A percentile compares a stretch with the other conserved stretches of the same genome.
Conservation (phyloP, 2,113 vertebrate species). For the Bucco capensis region DNA sequence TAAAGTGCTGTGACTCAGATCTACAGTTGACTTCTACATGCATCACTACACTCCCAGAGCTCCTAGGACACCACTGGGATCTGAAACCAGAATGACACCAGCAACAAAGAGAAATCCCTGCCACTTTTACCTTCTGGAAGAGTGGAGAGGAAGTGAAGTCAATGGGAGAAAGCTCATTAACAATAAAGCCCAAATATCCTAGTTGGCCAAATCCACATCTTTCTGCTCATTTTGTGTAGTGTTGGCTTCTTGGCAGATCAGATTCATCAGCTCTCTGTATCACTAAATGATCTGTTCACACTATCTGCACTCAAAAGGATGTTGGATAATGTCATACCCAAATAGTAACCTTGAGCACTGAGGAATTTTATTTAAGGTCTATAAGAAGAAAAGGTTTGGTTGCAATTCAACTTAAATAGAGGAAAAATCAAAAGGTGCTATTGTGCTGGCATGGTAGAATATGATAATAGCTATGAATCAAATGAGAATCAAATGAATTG, state of each 20-base stretch:
- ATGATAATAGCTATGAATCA: not conserved
- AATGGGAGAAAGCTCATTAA: not conserved
- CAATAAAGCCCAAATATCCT: not conserved
- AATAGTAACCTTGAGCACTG: not conserved
- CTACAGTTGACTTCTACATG: not conserved
- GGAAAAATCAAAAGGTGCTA: not conserved
- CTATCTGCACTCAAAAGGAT: not conserved
- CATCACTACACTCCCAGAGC: fast-evolving
- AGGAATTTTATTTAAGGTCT: not conserved
- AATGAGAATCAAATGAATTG: not conserved
- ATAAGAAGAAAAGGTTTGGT: not conserved
- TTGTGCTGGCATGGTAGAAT: not conserved
- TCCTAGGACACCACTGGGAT: not conserved
- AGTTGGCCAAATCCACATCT: not conserved
- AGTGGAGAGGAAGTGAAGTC: not conserved
- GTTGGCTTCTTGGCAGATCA: not conserved
- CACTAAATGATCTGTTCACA: not conserved
- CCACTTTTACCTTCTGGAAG: not conserved
- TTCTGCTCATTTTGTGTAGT: not conserved
- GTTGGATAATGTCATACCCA: not conserved
- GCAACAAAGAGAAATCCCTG: not conserved
- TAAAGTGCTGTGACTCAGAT: not conserved
- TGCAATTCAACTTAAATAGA: not conserved
- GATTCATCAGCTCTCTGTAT: not conserved
- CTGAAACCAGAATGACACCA: not conserved